These are phyloP conservation scores for Pelusios castaneus DNA, from an alignment of 2,113 vertebrate genomes.

Conservation along the genomic window DNA sequence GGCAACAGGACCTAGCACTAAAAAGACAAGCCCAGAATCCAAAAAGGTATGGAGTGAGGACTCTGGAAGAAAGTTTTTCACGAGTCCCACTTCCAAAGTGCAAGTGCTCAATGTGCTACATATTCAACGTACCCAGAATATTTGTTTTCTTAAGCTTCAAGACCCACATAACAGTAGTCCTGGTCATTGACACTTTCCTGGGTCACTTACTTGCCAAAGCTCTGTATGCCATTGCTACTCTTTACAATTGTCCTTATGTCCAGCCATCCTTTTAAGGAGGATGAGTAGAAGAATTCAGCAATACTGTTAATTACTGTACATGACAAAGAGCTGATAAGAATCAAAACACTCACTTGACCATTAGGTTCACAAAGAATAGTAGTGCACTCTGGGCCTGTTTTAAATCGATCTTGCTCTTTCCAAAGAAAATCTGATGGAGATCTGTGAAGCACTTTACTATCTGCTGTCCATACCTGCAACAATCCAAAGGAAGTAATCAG, in stretches of 20 bases:
- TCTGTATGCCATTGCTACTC: background rate
- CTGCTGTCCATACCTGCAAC: slow-evolving; percentile 70
- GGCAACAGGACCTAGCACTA: background rate
- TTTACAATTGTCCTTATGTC: background rate
- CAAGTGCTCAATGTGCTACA: background rate
- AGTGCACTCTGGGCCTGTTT: slow-evolving; percentile 38
- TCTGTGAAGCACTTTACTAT: slow-evolving; percentile 32
- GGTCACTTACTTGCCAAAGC: background rate
- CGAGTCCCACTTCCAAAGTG: background rate
- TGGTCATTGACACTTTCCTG: background rate
- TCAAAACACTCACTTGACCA: slow-evolving; percentile 50
- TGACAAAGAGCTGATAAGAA: background rate
- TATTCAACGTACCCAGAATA: background rate
- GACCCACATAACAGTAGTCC: background rate
- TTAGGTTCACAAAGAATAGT: slow-evolving; percentile 65
- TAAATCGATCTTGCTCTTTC: slow-evolving; percentile 71
- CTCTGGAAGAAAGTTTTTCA: background rate
- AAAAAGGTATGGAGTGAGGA: background rate
- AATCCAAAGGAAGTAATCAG: background rate
- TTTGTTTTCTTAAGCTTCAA: background rate
- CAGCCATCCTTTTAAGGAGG: background rate
- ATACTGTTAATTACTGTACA: background rate
- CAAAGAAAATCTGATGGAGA: slow-evolving; percentile 70
- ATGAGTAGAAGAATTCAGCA: background rate
- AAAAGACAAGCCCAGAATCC: background rate